Evolutionary conservation across 30 jellyfish, hydroid and myxozoan genomes (phyloP).

Genomic region (Cassiopea xamachana): DNA sequence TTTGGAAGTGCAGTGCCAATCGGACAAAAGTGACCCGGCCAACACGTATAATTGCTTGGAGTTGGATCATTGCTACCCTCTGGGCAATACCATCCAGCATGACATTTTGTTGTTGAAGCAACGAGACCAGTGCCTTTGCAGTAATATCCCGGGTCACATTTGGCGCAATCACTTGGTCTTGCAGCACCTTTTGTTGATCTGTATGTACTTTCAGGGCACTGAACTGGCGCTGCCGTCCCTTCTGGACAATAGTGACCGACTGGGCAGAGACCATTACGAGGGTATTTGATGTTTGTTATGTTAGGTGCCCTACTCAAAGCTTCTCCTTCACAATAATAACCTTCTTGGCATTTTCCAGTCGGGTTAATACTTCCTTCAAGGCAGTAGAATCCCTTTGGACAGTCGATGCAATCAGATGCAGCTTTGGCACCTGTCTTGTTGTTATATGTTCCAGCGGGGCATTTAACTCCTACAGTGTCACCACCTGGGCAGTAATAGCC

Average conservation of each 20-base stretch:
- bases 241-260: constrained; percentile 88
- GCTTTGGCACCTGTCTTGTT: constrained; percentile 83
- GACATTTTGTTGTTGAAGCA: constrained; percentile 76
- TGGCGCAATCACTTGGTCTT: constrained; percentile 64
- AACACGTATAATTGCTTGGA: constrained; percentile 87
- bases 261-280: constrained; percentile 90
- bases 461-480: constrained; percentile 61
- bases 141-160: constrained; percentile 89
- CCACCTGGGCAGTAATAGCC: constrained; percentile 98
- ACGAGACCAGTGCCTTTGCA: constrained; percentile 88
- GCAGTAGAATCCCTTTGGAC: constrained; percentile 92
- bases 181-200: constrained; percentile 90
- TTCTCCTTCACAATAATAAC: constrained; percentile 93
- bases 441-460: constrained; percentile 97
- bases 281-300: constrained; percentile 46
- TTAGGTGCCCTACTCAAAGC: constrained; percentile 87
- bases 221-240: constrained; percentile 91
- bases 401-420: constrained; percentile 70
- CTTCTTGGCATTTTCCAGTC: constrained; percentile 83
- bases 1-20: constrained; percentile 86
- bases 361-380: constrained; percentile 87
- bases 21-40: constrained; percentile 96
- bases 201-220: constrained; percentile 85
- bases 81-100: constrained; percentile 97
- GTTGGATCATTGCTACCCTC: constrained; percentile 77